A percentile compares a stretch with the other conserved stretches of the same genome.
These are phyloP conservation scores for Tridacna gigas DNA, from an alignment of 2,888 invertebrate species.

Conservation along the genomic window DNA sequence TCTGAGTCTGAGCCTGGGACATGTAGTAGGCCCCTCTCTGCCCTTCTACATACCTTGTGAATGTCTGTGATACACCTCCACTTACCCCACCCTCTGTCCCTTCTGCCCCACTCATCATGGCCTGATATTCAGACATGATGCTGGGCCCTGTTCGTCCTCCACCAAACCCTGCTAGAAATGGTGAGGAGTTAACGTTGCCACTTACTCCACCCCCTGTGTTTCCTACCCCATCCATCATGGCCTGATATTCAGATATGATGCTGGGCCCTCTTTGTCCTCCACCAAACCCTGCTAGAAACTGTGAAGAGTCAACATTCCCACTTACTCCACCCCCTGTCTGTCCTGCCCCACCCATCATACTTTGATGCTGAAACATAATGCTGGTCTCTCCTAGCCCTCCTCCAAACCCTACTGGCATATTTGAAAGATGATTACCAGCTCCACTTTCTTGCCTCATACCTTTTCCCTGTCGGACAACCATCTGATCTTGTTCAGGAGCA, in stretches of 20 bases:
- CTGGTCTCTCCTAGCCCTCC: background rate
- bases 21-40: background rate
- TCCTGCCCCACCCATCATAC: background rate
- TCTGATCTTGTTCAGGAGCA: no score
- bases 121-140: background rate
- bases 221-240: conserved; percentile 17
- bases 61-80: background rate
- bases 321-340: background rate
- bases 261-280: background rate
- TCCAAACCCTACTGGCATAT: background rate
- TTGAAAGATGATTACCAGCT: background rate
- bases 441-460: no score
- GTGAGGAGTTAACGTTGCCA: background rate
- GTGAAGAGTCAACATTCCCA: background rate
- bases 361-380: no score
- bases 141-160: background rate
- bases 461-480: no score
- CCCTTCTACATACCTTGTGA: no score
- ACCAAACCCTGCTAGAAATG: background rate
- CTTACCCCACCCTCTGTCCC: conserved; percentile 4
- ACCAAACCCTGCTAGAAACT: conserved; percentile 3
- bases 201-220: background rate
- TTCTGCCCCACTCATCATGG: conserved; percentile 8
- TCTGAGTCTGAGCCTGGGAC: background rate
- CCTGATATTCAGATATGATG: background rate